Conservation (phyloP, 2,113 vertebrate genomes). For the Tringa solitaria region DNA sequence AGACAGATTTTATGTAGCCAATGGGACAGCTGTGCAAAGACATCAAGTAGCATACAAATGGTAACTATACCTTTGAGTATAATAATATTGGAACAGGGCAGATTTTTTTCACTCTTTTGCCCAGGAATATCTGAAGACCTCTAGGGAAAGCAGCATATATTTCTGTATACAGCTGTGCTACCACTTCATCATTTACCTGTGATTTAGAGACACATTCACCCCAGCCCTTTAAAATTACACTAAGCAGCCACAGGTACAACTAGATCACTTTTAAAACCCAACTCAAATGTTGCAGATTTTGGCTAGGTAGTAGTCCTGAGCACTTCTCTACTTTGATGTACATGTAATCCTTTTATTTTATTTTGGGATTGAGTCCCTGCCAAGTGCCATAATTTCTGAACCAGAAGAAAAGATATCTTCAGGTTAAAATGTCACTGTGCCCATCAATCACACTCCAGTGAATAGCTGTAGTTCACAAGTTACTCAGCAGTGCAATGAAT, state of each 20-base stretch:
- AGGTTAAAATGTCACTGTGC: slow-evolving; percentile 53
- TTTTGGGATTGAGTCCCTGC: slow-evolving; percentile 1
- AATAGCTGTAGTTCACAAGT: slow-evolving; percentile 3
- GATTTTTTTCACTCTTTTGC: neutral
- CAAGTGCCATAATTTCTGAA: slow-evolving; percentile 39
- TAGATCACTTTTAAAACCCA: neutral
- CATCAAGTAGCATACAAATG: neutral
- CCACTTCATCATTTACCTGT: neutral
- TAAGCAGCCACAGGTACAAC: neutral
- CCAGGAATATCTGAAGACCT: neutral
- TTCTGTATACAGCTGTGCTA: neutral
- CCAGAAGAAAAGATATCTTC: slow-evolving; percentile 48
- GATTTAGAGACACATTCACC: neutral
- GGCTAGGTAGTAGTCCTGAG: neutral
- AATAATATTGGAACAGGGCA: neutral
- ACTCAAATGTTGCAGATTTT: neutral
- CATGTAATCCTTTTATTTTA: neutral
- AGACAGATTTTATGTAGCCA: neutral
- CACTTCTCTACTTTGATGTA: neutral
- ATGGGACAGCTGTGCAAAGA: neutral
- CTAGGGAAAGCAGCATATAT: neutral
- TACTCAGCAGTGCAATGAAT: slow-evolving; percentile 31
- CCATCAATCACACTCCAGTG: slow-evolving; percentile 42
- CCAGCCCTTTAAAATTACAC: neutral
- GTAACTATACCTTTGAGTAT: neutral